phyloP scores from a whole-genome alignment of 2,888 invertebrate genomes.

The Eremobia ochroleuca region DNA sequence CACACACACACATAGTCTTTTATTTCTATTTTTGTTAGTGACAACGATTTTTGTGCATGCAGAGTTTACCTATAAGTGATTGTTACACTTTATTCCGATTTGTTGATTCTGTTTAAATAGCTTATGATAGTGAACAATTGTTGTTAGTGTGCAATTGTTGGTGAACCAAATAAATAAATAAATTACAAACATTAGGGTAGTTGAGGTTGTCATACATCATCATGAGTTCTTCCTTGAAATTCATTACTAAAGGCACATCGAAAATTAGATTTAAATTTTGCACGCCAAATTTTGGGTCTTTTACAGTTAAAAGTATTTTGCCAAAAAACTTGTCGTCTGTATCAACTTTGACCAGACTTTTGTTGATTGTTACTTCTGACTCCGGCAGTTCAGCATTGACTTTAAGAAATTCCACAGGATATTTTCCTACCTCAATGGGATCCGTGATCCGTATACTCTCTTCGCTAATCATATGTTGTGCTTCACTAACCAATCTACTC shows the following conservation, averaged over 20 bases:
- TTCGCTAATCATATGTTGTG: not conserved
- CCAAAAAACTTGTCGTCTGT: slow-evolving; percentile 20
- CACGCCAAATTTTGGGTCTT: slow-evolving; percentile 26
- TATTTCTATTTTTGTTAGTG: no score
- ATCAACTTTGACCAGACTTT: slow-evolving; percentile 1
- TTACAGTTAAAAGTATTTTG: slow-evolving; percentile 42
- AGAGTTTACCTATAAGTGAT: no score
- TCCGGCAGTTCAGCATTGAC: not conserved
- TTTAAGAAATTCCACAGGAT: not conserved
- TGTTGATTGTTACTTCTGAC: slow-evolving; percentile 31
- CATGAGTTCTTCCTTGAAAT: slow-evolving; percentile 39
- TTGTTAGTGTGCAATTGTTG: no score
- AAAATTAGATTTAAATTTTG: slow-evolving; percentile 44
- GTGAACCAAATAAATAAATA: no score
- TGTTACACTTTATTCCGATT: no score
- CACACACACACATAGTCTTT: no score
- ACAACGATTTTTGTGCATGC: no score
- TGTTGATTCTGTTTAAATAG: no score
- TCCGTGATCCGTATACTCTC: rapidly evolving
- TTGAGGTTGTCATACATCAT: slow-evolving; percentile 11
- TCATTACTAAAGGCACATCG: slow-evolving; percentile 41
- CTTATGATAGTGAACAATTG: no score
- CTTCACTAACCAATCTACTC: no score
- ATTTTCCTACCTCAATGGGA: rapidly evolving
- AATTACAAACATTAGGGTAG: not conserved